Evolutionary conservation across 2,888 invertebrate genomes (phyloP), one percentile per base, ranked within the genome.

Genomic region (Anticlea derivata): DNA sequence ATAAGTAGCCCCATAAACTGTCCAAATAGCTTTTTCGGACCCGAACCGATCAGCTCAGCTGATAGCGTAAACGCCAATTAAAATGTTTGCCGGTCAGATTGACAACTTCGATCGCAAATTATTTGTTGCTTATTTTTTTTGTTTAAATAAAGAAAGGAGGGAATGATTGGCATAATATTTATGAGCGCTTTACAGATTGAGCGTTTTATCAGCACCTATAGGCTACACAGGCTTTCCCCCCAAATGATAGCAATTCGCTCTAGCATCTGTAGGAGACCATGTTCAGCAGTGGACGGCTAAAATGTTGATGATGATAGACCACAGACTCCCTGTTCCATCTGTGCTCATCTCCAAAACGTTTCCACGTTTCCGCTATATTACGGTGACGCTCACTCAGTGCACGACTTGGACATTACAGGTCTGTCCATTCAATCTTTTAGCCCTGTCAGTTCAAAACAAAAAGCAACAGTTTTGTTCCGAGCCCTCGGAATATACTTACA

Each of bases 51-150:
- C 46, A 41, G 47, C 40, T 65, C 12, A 8, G 27, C 65, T 46
- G 69, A 75, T 70, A 66, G 26, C 52, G 59, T 69, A 64, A 74
- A 66, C 53, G 57, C 59, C 70, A 73, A 75, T 78, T 77, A 75
- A 75, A 73, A 68, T 66, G 65, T 70, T 66, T 52, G 17, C 26
- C 35, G 39, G 46, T 52, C 53, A 50, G 37, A 55, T 47, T 49
- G 50, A 39, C 26, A 24, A 31, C 47, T 54, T 43, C 50, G 51
- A 39, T 49, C 31, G 47, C 47, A 34, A 47, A 45, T 35, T 37
- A 33, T 35, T 35, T 39, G 13, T 38, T 24, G 24, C 30, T 34
- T 37, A 3, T 17, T 17, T 17, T 17, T 17, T 17, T 17, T 27
- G 38, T 27, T 27, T 37, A 17, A 3, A 17, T 17, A 17, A 17